phyloP scores from a whole-genome alignment of 2,888 invertebrate species.

The Xanthorhoe designata region DNA sequence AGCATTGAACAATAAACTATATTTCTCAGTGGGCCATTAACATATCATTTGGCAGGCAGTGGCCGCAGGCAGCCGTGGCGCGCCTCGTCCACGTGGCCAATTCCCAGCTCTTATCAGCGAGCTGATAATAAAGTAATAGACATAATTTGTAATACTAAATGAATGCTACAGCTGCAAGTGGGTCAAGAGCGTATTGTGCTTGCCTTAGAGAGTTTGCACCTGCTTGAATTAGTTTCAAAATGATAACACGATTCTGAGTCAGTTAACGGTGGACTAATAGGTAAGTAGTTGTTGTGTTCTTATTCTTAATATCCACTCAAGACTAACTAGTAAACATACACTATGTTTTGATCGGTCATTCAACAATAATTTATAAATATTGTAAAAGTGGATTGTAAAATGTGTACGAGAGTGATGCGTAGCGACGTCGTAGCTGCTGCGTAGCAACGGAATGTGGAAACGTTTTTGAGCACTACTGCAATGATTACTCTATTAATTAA shows the following conservation, averaged over 20 bases:
- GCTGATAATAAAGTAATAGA: conserved; percentile 45
- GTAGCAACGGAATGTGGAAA: conserved; percentile 5
- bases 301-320: neutral
- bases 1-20: conserved; percentile 67
- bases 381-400: neutral
- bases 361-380: neutral
- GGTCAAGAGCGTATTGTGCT: conserved; percentile 40
- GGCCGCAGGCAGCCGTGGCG: conserved; percentile 55
- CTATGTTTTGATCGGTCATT: neutral
- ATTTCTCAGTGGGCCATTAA: conserved; percentile 74
- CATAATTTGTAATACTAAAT: conserved; percentile 42
- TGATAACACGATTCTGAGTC: conserved; percentile 34
- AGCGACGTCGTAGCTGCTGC: conserved; percentile 7
- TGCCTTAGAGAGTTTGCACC: conserved; percentile 28
- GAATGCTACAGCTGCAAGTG: conserved; percentile 39
- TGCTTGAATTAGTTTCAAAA: conserved; percentile 36
- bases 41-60: conserved; percentile 67
- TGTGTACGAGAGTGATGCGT: neutral
- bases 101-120: conserved; percentile 39
- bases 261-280: conserved; percentile 4
- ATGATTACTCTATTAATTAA: too few relatives aligned
- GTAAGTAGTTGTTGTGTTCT: neutral
- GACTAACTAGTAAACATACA: neutral
- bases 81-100: conserved; percentile 47
- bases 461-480: neutral